Percentiles rank a stretch among this genome's conserved stretches.
phyloP scores from a whole-genome alignment of 2,113 vertebrate genomes.

The Peromyscus leucopus region DNA sequence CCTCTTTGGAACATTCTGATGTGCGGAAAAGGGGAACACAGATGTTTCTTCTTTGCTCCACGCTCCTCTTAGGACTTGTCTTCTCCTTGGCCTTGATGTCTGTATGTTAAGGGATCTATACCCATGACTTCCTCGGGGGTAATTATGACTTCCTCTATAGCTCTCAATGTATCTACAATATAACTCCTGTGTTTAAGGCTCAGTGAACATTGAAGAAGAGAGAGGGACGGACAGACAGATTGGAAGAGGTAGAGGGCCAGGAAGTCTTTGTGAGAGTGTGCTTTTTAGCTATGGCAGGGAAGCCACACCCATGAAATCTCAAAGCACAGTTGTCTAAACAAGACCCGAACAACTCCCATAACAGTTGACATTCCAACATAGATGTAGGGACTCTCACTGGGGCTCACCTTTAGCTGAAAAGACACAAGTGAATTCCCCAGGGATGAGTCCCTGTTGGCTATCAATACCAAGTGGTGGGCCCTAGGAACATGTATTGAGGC shows the following conservation, averaged over 20 bases:
- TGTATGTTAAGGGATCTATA: not conserved
- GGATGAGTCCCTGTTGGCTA: not conserved
- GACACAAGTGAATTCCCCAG: not conserved
- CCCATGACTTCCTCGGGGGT: not conserved
- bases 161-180: not conserved
- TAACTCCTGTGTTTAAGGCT: not conserved
- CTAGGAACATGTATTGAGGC: not conserved
- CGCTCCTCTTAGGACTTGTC: not conserved
- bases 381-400: not conserved
- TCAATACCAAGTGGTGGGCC: not conserved
- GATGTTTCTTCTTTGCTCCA: not conserved
- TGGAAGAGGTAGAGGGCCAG: not conserved
- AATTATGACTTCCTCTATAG: not conserved
- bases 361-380: not conserved
- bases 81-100: slow-evolving; percentile 5
- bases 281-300: not conserved
- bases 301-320: not conserved
- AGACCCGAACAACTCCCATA: not conserved
- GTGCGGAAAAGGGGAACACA: not conserved
- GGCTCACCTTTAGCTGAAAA: not conserved
- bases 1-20: not conserved
- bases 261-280: not conserved
- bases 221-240: not conserved
- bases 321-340: not conserved
- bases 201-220: not conserved